Base-by-base conservation (phyloP, 2,888 invertebrate genomes). In the Ptychoptera contaminata region DNA sequence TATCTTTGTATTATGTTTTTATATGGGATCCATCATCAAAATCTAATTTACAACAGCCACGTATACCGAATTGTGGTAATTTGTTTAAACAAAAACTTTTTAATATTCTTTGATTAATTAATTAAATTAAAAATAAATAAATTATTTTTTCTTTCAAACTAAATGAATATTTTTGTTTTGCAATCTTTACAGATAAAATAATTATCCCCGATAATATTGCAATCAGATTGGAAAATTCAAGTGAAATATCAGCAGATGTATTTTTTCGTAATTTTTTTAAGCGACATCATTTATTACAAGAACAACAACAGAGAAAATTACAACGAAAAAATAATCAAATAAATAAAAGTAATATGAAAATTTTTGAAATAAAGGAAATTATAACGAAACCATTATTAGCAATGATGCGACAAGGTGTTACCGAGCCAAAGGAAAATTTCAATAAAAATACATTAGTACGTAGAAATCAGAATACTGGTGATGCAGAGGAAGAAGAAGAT, bases 1-100 rank as follows among this genome's bases (percentile, higher is more conserved):
- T 94, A 51, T 91, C 91, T 11, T 74, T 91, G 43, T 94, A 93
- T 71, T 94, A 94, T 70, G 82, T 88, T 56, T 85, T 92, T 68
- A 77, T 93, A 62, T 93, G 93, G 92, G 82, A 88, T 65, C 90
- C 91, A 15, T 77, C 49, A 8, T 38, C 65, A 49, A 59, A 65
- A 45, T 60, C 65, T 48, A 63, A 60, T 53, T 74, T 59, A 31
- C 58, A 61, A 49, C 62, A 61, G 56, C 56, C 53, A 52, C 31
- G 40, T n/a, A 57, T 42, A 8, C 31, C 56, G 52, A 63, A 61
- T 54, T 65, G 65, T 50, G 65, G 65, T 65, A 61, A 63, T 23
- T 5, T 7, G 3, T 23, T n/a, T n/a, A n/a, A n/a, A 23, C 23
- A 23, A 23, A 23, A 23, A 3, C 4, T 23, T 16, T 29, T 12